These are phyloP conservation scores for Latrodectus hesperus DNA, from an alignment of 2,888 invertebrate species.

Conservation along the genomic window DNA sequence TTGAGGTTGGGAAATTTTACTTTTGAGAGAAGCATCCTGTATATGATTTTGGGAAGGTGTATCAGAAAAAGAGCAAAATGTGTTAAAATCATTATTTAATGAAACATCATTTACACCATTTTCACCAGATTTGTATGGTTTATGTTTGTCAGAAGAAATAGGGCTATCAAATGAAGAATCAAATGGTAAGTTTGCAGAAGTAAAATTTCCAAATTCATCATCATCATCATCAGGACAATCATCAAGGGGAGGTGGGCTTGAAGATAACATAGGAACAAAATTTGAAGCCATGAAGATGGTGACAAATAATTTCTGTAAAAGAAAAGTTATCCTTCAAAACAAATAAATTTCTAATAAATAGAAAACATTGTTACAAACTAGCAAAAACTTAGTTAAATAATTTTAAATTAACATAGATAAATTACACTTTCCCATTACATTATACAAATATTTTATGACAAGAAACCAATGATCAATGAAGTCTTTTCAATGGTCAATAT, in stretches of 20 bases:
- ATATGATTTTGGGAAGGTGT: background rate
- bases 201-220: constrained; percentile 69
- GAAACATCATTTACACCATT: constrained; percentile 54
- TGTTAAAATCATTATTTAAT: constrained; percentile 33
- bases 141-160: constrained; percentile 36
- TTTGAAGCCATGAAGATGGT: constrained; percentile 56
- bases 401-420: too few species aligned
- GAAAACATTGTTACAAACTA: too few species aligned
- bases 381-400: too few species aligned
- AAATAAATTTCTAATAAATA: too few species aligned
- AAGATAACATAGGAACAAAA: constrained; percentile 68
- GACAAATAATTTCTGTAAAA: background rate
- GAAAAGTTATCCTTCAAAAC: background rate
- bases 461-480: too few species aligned
- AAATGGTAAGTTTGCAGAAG: constrained; percentile 58
- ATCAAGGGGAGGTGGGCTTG: constrained; percentile 69
- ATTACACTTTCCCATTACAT: too few species aligned
- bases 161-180: constrained; percentile 66
- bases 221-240: constrained; percentile 68
- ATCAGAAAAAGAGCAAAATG: constrained; percentile 26
- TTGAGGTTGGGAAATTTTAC: background rate
- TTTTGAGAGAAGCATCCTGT: background rate
- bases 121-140: constrained; percentile 49
- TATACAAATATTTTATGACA: too few species aligned
- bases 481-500: too few species aligned